These are phyloP conservation scores for Clusia tigrina DNA, from an alignment of 2,888 invertebrate genomes.

Conservation along the genomic window DNA sequence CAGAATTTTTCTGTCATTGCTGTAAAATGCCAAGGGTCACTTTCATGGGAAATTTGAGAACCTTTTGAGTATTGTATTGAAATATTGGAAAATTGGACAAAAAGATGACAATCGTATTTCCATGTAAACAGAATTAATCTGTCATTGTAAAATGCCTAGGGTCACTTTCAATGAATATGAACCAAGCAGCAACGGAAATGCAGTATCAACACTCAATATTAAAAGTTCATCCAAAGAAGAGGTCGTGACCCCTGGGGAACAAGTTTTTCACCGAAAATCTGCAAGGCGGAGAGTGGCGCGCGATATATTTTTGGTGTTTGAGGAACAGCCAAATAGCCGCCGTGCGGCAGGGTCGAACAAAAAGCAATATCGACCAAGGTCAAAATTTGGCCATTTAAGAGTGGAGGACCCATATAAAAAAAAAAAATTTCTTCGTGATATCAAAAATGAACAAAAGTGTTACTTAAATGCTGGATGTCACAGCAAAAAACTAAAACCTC, in stretches of 20 bases:
- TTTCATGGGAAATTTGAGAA: conserved; percentile 35
- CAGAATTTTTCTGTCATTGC: conserved; percentile 37
- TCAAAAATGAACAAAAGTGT: conserved; percentile 59
- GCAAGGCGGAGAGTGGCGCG: conserved; percentile 62
- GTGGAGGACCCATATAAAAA: conserved; percentile 51
- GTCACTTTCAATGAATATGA: too few relatives aligned
- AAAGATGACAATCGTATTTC: conserved; percentile 47
- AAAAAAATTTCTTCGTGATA: conserved; percentile 48
- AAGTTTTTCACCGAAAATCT: conserved; percentile 56
- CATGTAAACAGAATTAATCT: conserved; percentile 32
- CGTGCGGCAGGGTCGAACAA: conserved; percentile 36
- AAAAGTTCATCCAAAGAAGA: conserved; percentile 46
- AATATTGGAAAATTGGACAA: background rate
- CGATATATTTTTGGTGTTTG: conserved; percentile 62
- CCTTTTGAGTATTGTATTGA: background rate
- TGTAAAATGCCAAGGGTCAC: conserved; percentile 52
- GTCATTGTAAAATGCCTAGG: conserved; percentile 49
- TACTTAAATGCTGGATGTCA: conserved; percentile 32
- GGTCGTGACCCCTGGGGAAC: conserved; percentile 40
- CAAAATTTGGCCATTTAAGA: conserved; percentile 51
- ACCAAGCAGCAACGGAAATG: conserved; percentile 3
- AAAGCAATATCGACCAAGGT: conserved; percentile 51
- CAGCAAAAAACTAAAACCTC: background rate
- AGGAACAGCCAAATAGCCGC: conserved; percentile 55
- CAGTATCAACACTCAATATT: conserved; percentile 2